Percentiles rank a stretch among this genome's conserved stretches.
Conservation (phyloP, 1,140 invertebrate genomes). For the Bombus waltoni region DNA sequence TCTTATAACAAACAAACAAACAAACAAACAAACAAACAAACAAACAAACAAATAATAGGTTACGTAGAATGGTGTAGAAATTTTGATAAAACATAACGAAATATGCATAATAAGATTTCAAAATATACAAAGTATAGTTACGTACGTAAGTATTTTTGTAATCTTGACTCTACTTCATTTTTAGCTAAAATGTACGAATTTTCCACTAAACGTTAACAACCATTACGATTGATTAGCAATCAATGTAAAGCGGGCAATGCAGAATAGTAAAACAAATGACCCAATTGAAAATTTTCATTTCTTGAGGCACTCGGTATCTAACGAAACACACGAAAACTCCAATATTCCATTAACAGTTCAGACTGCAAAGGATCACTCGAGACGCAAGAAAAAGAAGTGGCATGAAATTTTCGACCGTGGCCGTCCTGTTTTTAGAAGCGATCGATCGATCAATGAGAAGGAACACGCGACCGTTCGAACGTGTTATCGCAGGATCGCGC, state of each 20-base stretch:
- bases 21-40: neutral
- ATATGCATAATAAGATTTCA: neutral
- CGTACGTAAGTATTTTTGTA: neutral
- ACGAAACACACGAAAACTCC: neutral
- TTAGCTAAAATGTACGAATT: neutral
- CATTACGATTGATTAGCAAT: neutral
- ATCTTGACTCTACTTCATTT: neutral
- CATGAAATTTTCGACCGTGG: constrained; percentile 20
- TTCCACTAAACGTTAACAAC: neutral
- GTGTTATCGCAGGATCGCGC: constrained; percentile 49
- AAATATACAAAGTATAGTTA: neutral
- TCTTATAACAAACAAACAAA: neutral
- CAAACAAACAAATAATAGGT: no score
- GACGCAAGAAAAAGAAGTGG: neutral
- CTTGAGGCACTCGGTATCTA: neutral
- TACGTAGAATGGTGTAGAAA: neutral
- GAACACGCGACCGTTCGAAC: constrained; percentile 42
- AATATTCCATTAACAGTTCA: constrained; percentile 13
- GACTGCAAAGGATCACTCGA: neutral
- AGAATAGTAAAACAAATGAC: no score
- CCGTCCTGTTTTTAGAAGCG: constrained; percentile 42
- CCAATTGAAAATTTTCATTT: neutral
- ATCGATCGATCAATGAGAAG: constrained; percentile 60
- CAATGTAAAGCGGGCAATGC: neutral
- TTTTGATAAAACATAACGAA: neutral